Conservation (phyloP, 2,113 vertebrate species). For the Delphinapterus leucas region DNA sequence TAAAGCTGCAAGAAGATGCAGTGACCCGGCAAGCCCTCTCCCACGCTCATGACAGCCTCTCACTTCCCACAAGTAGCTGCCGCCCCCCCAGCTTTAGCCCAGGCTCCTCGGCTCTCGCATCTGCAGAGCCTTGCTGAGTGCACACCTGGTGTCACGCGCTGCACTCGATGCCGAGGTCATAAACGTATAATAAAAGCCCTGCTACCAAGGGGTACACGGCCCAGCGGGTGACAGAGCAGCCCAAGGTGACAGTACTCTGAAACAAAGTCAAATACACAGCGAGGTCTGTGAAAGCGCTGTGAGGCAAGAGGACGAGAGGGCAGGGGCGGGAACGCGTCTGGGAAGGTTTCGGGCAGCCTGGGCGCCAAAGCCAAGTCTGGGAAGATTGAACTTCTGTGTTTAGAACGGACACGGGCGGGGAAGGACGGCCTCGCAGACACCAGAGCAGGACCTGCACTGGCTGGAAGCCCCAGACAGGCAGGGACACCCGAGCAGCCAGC, state of each 20-base stretch:
- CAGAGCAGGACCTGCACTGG: neutral
- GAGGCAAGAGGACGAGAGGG: neutral
- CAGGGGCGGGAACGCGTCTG: neutral
- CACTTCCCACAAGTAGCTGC: neutral
- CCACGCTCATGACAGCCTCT: rapidly evolving
- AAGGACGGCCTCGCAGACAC: neutral
- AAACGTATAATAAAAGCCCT: neutral
- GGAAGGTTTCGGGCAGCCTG: neutral
- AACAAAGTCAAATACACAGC: neutral
- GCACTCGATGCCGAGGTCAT: neutral
- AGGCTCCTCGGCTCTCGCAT: neutral
- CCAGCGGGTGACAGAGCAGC: neutral
- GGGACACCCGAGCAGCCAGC: neutral
- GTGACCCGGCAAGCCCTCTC: neutral
- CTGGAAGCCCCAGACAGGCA: neutral
- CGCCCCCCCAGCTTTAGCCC: neutral
- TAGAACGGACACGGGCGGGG: neutral
- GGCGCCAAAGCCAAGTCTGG: neutral
- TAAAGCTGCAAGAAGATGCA: neutral
- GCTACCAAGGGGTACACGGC: neutral
- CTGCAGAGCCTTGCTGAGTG: neutral
- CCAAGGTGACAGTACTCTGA: neutral
- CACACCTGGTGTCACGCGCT: too few species aligned
- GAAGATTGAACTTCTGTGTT: neutral
- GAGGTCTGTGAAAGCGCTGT: neutral